phyloP scores from a whole-genome alignment of 2,888 invertebrate genomes.

The Acleris literana region DNA sequence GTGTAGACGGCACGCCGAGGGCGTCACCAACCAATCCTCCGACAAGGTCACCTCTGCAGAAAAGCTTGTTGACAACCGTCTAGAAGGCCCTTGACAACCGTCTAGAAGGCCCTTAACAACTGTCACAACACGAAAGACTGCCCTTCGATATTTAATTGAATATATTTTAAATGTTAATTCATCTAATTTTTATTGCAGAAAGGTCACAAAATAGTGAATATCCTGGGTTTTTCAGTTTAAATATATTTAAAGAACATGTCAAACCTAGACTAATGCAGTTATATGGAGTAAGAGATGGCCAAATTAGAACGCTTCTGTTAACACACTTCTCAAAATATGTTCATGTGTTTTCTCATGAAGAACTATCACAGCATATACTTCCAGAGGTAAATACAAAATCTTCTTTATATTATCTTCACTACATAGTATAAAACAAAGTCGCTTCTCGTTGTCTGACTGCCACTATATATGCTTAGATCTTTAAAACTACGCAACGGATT shows the following conservation, averaged over 20 bases:
- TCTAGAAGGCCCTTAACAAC: no score
- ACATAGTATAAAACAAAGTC: no score
- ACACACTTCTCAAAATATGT: slow-evolving; percentile 91
- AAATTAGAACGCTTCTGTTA: slow-evolving; percentile 89
- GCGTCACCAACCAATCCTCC: no score
- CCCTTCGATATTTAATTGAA: not conserved
- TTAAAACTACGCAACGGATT: no score
- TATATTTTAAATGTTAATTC: not conserved
- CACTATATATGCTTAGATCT: no score
- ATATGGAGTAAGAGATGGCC: slow-evolving; percentile 93
- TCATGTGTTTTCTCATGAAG: slow-evolving; percentile 88
- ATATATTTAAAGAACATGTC: slow-evolving; percentile 88
- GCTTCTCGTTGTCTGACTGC: no score
- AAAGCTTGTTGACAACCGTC: no score
- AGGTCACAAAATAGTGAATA: slow-evolving; percentile 70
- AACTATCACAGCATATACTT: slow-evolving; percentile 89
- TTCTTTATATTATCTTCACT: no score
- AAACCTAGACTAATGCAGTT: slow-evolving; percentile 90
- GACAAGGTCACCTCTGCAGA: no score
- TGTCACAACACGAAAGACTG: no score
- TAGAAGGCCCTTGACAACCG: no score
- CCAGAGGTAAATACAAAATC: slow-evolving; percentile 86
- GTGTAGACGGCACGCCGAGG: no score
- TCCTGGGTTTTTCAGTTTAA: slow-evolving; percentile 86
- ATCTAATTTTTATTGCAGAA: slow-evolving; percentile 56